A percentile compares a stretch with the other conserved stretches of the same genome.
Evolutionary conservation across 1,140 invertebrate genomes (phyloP).

Genomic region (Stegodyphus mimosarum): DNA sequence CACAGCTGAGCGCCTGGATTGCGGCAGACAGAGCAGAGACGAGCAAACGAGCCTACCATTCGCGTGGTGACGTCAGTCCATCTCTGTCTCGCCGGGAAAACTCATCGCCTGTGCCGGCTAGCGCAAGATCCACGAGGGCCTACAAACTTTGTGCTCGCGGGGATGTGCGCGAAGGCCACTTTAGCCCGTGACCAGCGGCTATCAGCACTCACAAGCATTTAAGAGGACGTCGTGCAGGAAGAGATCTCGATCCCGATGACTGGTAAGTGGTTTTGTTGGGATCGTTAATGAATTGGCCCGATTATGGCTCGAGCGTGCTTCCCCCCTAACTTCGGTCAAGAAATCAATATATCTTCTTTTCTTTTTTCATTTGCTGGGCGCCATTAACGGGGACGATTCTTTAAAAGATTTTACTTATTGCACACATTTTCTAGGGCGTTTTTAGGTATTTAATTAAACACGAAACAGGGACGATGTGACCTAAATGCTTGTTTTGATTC

Average conservation of each 20-base stretch:
- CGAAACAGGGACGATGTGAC: background rate
- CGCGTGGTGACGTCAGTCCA: constrained; percentile 22
- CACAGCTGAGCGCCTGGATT: constrained; percentile 33
- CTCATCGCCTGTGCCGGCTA: background rate
- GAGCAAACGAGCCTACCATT: constrained; percentile 23
- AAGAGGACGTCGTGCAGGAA: background rate
- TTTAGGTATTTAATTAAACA: background rate
- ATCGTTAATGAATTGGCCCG: constrained; percentile 13
- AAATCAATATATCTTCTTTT: constrained; percentile 26
- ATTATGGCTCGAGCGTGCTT: background rate
- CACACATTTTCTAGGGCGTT: no score
- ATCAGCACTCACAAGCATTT: background rate
- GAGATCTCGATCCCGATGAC: no score
- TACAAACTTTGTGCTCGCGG: background rate
- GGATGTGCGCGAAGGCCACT: background rate
- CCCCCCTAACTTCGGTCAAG: background rate
- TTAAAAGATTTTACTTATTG: no score
- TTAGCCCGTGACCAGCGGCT: background rate
- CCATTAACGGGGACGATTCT: no score
- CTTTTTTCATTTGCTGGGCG: no score
- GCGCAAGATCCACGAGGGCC: background rate
- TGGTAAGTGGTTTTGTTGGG: constrained; percentile 33
- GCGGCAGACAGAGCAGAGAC: constrained; percentile 46
- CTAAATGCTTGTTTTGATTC: background rate
- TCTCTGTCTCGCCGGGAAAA: background rate